Base-by-base conservation (phyloP, 2,888 invertebrate species). In the Lithophane socia region DNA sequence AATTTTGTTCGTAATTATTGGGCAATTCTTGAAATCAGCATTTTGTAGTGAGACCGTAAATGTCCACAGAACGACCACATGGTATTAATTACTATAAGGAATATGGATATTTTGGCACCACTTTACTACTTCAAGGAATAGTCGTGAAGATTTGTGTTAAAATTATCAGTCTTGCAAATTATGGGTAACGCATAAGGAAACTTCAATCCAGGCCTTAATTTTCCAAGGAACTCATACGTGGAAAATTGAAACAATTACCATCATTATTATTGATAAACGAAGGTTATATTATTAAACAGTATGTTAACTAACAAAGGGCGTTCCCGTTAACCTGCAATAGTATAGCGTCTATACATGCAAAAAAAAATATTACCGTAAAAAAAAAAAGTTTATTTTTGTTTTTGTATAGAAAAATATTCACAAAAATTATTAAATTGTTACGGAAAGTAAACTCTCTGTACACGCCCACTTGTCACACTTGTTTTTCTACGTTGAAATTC, bases 1-100 rank as follows among this genome's bases (percentile, higher is more conserved):
- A 86, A 73, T 76, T 80, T 72, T 8, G 44, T 75, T 74, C 37
- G 73, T 72, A 72, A 75, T 69, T 69, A 79, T 86, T 83, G 67
- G 64, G 69, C 69, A 83, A 76, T 74, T 61, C 63, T 75, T 65
- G 58, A 71, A 61, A 65, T 49, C 58, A 49, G 65, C 9, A 21
- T 37, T 52, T 78, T 78, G 56, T 24, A 49, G 18, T 64, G 49
- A 49, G 18, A 29, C 10, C 29, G 54, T 52, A 12, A 56, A 44
- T 24, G 44, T 56, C 18, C n/a, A 63, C 13, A n/a, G 2, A 29
- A 75, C 9, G 13, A n/a, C 16, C 37, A 49, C 37, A 49, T 24
- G 54, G 13, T 49, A 18, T 16, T 37, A 47, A 37, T 49, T 37
- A 29, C 10, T 4, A 8, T 56, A 37, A 18, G n/a, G 37, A 37